Conservation (phyloP, 2,888 invertebrate species). For the Taenaris catops region DNA sequence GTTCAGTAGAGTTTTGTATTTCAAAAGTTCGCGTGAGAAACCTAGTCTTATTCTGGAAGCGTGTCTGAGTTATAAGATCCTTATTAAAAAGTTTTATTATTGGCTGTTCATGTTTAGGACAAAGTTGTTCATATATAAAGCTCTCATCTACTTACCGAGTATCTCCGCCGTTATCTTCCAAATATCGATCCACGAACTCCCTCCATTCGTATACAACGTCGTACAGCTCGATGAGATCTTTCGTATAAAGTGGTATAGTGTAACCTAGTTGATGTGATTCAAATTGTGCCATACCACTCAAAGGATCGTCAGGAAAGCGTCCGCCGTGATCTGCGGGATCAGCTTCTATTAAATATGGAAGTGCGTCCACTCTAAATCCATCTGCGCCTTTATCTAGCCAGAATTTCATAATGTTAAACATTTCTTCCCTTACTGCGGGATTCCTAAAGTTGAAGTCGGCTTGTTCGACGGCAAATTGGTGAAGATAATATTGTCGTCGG, state of each 20-base stretch:
- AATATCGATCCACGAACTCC: slow-evolving; percentile 69
- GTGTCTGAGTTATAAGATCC: slow-evolving; percentile 23
- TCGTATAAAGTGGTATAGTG: slow-evolving; percentile 81
- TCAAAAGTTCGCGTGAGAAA: slow-evolving; percentile 15
- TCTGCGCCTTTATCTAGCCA: slow-evolving; percentile 89
- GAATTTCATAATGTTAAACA: slow-evolving; percentile 81
- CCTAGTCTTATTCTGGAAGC: slow-evolving; percentile 14
- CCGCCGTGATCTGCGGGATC: slow-evolving; percentile 53
- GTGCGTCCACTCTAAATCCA: slow-evolving; percentile 86
- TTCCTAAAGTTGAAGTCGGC: slow-evolving; percentile 86
- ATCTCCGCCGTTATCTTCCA: slow-evolving; percentile 48
- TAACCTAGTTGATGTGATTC: slow-evolving; percentile 76
- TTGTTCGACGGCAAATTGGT: slow-evolving; percentile 82
- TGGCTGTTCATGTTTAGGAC: slow-evolving; percentile 17
- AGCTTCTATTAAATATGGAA: slow-evolving; percentile 79
- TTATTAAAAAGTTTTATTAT: slow-evolving; percentile 23
- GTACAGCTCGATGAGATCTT: slow-evolving; percentile 79
- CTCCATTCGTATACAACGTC: slow-evolving; percentile 80
- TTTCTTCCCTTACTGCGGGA: slow-evolving; percentile 69
- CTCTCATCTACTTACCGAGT: slow-evolving; percentile 48
- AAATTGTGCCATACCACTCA: slow-evolving; percentile 54
- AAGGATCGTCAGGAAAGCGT: slow-evolving; percentile 71
- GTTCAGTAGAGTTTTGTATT: no score
- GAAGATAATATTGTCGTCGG: slow-evolving; percentile 84
- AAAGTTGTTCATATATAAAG: slow-evolving; percentile 16